Evolutionary conservation across 2,888 invertebrate genomes (phyloP), one percentile per base, ranked within the genome.

Genomic region (Eupeodes latifasciatus): DNA sequence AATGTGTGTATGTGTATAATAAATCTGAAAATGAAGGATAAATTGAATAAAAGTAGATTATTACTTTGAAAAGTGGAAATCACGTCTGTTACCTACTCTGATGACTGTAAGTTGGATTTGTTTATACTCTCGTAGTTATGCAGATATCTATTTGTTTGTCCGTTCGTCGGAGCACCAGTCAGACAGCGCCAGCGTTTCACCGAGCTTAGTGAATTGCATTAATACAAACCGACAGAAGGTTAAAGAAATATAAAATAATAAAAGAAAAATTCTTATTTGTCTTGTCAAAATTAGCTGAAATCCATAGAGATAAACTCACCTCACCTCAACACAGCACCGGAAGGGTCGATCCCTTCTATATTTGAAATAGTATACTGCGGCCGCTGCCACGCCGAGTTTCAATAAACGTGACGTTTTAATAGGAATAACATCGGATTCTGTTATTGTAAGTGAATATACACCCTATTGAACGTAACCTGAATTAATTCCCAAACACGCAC

Each of bases 401-500:
- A 66, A 47, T 14, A 47, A 66, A 66, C 3, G 66, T 66, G 19
- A 47, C 66, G 47, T 49, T 66, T 47, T 66, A 66, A 66, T 27
- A 27, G 47, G 27, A 64, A 66, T 19, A 47, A 66, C 19, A 12
- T 11, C 11, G 4, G 12, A n/a, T 55, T 51, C 12, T 12, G 16
- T 40, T 69, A 36, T 69, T 69, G 51, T 55, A 40, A 55, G 19
- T 16, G 14, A 40, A 40, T 69, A 4, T 69, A 19, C 36, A n/a
- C 14, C 16, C 53, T n/a, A 59, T 72, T 36, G 44, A 57, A 55
- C 1, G 12, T 72, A 72, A 47, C 57, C 47, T 47, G 53, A 72
- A 59, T 59, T 59, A 59, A 59, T 72, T 72, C 59, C 72, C 27
- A 72, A 72, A 57, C 57, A 47, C 72, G 47, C 72, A 72, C 47